Evolutionary conservation across 2,797 vertebrate genomes (phyloP).

Genomic region (Uromys caudimaculatus): DNA sequence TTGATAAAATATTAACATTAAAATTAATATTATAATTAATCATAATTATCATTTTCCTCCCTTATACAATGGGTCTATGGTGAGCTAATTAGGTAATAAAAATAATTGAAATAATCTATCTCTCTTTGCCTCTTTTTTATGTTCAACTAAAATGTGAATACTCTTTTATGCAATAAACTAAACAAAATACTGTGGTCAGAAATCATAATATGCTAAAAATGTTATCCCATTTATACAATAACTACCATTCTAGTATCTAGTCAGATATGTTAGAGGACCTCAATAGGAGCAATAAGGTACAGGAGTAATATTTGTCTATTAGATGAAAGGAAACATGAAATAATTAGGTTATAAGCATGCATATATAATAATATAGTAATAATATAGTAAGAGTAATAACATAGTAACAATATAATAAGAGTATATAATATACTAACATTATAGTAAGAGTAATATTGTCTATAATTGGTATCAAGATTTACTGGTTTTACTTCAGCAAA

Average conservation of each 20-base stretch:
- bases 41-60: neutral
- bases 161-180: neutral
- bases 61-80: neutral
- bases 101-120: neutral
- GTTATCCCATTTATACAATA: neutral
- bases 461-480: neutral
- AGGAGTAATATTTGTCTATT: neutral
- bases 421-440: neutral
- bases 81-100: constrained; percentile 27
- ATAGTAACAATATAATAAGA: neutral
- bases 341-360: neutral
- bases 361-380: too few species aligned
- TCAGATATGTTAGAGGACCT: neutral
- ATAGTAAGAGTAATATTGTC: neutral
- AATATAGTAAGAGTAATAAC: neutral
- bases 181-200: neutral
- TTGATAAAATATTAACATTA: constrained; percentile 4
- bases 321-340: neutral
- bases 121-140: neutral
- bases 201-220: neutral
- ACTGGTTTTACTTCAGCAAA: neutral
- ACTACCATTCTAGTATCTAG: neutral
- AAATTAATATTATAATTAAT: constrained; percentile 14
- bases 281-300: neutral
- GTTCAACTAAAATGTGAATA: neutral